Conservation (phyloP, 2,797 vertebrate genomes). For the Danio choprae region DNA sequence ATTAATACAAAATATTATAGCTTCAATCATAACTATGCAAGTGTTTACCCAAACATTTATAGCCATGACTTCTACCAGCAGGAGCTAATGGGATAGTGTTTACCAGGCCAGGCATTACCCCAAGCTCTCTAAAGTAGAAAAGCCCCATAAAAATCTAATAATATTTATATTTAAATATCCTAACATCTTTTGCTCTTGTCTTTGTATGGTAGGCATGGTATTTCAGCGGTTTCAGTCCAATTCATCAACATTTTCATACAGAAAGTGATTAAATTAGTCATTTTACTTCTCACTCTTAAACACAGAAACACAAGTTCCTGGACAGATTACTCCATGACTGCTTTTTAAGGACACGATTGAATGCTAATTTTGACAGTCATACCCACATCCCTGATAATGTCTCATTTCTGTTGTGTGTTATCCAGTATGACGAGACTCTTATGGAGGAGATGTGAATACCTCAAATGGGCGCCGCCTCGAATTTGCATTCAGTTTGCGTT, state of each 20-base stretch:
- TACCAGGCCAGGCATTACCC: background rate
- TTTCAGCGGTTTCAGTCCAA: conserved; percentile 23
- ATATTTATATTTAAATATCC: background rate
- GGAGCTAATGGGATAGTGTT: background rate
- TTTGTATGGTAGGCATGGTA: conserved; percentile 3
- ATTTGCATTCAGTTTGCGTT: conserved; percentile 51
- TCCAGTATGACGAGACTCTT: conserved; percentile 16
- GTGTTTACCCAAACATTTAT: background rate
- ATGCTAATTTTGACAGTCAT: conserved; percentile 40
- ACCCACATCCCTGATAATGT: conserved; percentile 29
- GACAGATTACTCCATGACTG: conserved; percentile 31
- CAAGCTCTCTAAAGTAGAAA: background rate
- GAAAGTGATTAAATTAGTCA: conserved; percentile 44
- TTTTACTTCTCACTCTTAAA: conserved; percentile 9
- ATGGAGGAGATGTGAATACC: conserved; percentile 4
- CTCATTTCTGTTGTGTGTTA: conserved; percentile 39
- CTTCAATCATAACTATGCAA: background rate
- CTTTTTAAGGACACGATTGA: conserved; percentile 43
- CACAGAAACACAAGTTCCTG: conserved; percentile 21
- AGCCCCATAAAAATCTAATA: background rate
- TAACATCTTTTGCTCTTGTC: background rate
- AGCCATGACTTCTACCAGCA: background rate
- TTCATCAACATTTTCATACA: conserved; percentile 1
- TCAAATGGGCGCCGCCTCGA: conserved; percentile 4
- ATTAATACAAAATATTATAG: background rate